phyloP scores from a whole-genome alignment of 2,113 vertebrate species.

The Buteo buteo region DNA sequence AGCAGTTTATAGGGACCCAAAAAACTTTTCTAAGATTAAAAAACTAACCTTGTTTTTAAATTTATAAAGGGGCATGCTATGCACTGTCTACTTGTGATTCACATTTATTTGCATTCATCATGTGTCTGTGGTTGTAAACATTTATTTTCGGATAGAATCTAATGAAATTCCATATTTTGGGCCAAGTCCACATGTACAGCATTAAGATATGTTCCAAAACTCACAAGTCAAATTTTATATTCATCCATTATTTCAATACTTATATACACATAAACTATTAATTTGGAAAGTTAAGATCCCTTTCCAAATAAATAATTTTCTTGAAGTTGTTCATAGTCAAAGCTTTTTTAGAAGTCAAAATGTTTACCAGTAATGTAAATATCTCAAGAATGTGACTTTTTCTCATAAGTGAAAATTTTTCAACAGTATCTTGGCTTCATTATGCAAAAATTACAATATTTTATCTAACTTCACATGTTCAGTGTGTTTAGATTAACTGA shows the following conservation, averaged over 20 bases:
- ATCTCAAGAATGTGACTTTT: neutral
- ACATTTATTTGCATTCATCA: neutral
- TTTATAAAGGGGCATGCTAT: neutral
- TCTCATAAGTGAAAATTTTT: neutral
- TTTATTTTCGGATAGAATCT: neutral
- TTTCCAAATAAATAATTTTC: neutral
- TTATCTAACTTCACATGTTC: neutral
- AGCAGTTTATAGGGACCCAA: neutral
- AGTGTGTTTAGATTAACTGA: neutral
- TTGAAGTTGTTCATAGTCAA: neutral
- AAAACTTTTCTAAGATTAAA: neutral
- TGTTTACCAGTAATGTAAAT: neutral
- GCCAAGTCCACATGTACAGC: neutral
- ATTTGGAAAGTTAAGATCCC: neutral
- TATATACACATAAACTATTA: neutral
- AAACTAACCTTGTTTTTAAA: neutral
- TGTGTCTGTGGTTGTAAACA: neutral
- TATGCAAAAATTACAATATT: neutral
- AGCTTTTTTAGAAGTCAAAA: neutral
- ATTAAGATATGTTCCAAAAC: neutral
- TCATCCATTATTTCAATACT: neutral
- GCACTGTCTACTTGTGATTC: neutral
- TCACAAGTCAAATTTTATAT: neutral
- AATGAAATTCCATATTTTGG: neutral
- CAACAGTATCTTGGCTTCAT: neutral